These are phyloP conservation scores for Euphydryas editha DNA, from an alignment of 2,888 invertebrate genomes.

Conservation along the genomic window DNA sequence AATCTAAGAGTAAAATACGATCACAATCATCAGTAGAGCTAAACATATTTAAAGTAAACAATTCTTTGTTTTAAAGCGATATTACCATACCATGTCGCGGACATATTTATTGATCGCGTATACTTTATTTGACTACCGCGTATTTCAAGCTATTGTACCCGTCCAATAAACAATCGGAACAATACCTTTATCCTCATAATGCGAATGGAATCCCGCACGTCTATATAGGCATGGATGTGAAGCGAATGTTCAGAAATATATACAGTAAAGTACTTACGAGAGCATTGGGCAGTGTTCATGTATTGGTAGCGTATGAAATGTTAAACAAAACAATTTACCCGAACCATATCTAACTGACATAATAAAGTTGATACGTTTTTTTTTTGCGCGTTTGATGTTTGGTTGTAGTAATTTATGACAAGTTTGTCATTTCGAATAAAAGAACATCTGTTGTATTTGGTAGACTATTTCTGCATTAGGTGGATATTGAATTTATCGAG, in stretches of 20 bases:
- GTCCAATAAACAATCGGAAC: conserved; percentile 53
- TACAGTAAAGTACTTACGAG: conserved; percentile 13
- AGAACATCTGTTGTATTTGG: no score
- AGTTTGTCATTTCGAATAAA: no score
- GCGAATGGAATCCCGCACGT: conserved; percentile 47
- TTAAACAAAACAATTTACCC: background rate
- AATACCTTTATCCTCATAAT: conserved; percentile 53
- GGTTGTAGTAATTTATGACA: no score
- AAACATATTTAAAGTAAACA: conserved; percentile 29
- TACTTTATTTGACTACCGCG: conserved; percentile 49
- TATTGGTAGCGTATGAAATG: background rate
- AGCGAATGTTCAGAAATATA: conserved; percentile 30
- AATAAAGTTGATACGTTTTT: background rate
- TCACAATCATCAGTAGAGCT: conserved; percentile 13
- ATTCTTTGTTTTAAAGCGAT: conserved; percentile 40
- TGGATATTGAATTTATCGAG: no score
- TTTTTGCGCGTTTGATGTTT: background rate
- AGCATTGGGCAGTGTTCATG: conserved; percentile 4
- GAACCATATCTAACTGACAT: no score
- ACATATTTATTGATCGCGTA: conserved; percentile 48
- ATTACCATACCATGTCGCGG: conserved; percentile 40
- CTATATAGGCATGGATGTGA: conserved; percentile 36
- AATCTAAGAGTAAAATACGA: conserved; percentile 7
- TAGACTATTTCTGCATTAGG: no score
- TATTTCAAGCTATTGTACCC: conserved; percentile 48